Conservation (phyloP, 2,113 vertebrate genomes). For the Terrapene triunguis region DNA sequence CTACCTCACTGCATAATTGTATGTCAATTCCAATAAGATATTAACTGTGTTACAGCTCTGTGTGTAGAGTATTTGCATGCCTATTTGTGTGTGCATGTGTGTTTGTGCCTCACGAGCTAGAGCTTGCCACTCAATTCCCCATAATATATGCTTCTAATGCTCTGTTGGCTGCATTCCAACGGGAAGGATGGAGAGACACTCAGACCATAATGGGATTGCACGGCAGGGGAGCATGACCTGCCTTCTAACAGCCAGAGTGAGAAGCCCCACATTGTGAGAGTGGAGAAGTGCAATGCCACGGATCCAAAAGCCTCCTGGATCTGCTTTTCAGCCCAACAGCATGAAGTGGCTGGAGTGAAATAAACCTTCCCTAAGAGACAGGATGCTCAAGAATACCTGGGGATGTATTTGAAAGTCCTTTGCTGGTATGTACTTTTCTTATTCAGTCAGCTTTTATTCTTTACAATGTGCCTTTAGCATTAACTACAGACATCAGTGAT, state of each 20-base stretch:
- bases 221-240: conserved; percentile 74
- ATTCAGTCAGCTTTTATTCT: conserved; percentile 22
- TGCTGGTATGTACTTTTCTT: conserved; percentile 59
- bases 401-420: conserved; percentile 34
- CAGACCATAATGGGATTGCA: conserved; percentile 78
- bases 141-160: conserved; percentile 48
- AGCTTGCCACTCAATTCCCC: background rate
- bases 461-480: background rate
- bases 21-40: accelerated
- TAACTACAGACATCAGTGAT: conserved; percentile 47
- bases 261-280: conserved; percentile 22
- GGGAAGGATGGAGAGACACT: conserved; percentile 65
- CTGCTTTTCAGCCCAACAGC: conserved; percentile 1
- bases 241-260: conserved; percentile 47
- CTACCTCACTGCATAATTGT: background rate
- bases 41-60: accelerated
- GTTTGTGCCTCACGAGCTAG: conserved; percentile 15
- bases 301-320: background rate
- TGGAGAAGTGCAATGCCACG: conserved; percentile 54
- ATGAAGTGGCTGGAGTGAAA: conserved; percentile 43
- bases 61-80: background rate
- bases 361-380: conserved; percentile 36
- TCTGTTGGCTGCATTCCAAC: conserved; percentile 65
- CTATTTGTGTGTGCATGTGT: accelerated
- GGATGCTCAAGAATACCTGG: conserved; percentile 40